A percentile compares a stretch with the other conserved stretches of the same genome.
These are phyloP conservation scores for Cacatua alba DNA, from an alignment of 2,113 vertebrate genomes.

Conservation along the genomic window DNA sequence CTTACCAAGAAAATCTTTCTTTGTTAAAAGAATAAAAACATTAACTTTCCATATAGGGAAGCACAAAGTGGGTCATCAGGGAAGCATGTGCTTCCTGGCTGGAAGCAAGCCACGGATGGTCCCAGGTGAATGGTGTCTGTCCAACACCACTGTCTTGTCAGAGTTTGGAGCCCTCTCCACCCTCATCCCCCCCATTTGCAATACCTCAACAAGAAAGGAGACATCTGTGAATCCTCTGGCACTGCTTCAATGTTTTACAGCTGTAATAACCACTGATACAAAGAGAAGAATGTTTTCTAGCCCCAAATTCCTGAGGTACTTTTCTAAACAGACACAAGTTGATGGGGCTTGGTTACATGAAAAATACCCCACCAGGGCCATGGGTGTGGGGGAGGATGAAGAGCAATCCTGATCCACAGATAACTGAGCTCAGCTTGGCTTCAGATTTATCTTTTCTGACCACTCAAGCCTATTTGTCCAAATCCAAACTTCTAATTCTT, in stretches of 20 bases:
- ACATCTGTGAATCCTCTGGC: constrained; percentile 73
- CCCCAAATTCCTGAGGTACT: constrained; percentile 57
- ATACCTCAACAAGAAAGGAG: constrained; percentile 65
- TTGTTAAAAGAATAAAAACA: background rate
- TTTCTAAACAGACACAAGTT: constrained; percentile 43
- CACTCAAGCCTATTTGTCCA: constrained; percentile 20
- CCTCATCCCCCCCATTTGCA: background rate
- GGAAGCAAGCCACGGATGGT: constrained; percentile 28
- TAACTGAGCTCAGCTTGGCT: background rate
- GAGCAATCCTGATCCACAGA: background rate
- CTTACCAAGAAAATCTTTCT: background rate
- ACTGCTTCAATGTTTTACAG: constrained; percentile 66
- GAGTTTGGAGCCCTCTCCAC: background rate
- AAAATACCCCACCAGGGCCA: background rate
- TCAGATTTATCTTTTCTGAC: constrained; percentile 11
- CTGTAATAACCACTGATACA: constrained; percentile 73
- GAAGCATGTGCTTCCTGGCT: background rate
- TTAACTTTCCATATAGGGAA: constrained; percentile 50
- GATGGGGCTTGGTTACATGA: constrained; percentile 7
- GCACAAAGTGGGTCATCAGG: constrained; percentile 9
- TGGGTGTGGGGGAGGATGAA: background rate
- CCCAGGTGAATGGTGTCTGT: constrained; percentile 44
- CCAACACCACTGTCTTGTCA: constrained; percentile 5
- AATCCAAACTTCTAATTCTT: constrained; percentile 2
- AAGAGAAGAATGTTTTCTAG: constrained; percentile 66